Evolutionary conservation across 1,140 invertebrate genomes (phyloP).

Genomic region (Spodoptera litura): DNA sequence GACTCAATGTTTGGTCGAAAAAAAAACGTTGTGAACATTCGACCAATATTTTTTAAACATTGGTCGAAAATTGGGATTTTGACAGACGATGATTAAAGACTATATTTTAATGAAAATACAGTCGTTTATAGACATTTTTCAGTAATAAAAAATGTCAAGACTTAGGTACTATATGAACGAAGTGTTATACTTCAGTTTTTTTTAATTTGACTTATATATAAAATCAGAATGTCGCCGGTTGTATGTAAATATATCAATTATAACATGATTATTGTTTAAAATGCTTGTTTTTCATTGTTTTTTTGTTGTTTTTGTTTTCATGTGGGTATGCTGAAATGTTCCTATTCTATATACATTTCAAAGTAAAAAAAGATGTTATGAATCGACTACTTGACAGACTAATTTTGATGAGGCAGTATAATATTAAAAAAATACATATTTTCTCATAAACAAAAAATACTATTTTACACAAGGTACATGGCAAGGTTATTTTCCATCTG

Average conservation of each 20-base stretch:
- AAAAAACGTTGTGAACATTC: neutral
- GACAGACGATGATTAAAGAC: neutral
- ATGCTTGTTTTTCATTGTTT: conserved; percentile 35
- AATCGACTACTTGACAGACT: too few relatives aligned
- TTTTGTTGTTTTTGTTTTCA: neutral
- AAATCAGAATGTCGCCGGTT: conserved; percentile 22
- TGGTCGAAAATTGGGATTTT: too few relatives aligned
- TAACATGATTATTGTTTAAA: conserved; percentile 25
- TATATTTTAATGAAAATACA: neutral
- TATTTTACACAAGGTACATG: too few relatives aligned
- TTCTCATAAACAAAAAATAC: too few relatives aligned
- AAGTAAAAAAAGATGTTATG: too few relatives aligned
- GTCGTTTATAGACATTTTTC: neutral
- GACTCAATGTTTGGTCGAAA: too few relatives aligned
- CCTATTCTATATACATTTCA: too few relatives aligned
- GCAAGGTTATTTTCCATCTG: too few relatives aligned
- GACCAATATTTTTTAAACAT: neutral
- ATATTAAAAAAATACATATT: too few relatives aligned
- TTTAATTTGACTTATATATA: conserved; percentile 46
- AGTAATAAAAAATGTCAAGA: too few relatives aligned
- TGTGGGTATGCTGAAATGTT: too few relatives aligned
- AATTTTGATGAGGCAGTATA: too few relatives aligned
- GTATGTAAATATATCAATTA: conserved; percentile 44
- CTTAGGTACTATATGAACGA: neutral
- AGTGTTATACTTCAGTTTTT: conserved; percentile 21